Percentiles rank a stretch among this genome's conserved stretches.
phyloP scores from a whole-genome alignment of 2,113 vertebrate genomes.

The Arenaria interpres region DNA sequence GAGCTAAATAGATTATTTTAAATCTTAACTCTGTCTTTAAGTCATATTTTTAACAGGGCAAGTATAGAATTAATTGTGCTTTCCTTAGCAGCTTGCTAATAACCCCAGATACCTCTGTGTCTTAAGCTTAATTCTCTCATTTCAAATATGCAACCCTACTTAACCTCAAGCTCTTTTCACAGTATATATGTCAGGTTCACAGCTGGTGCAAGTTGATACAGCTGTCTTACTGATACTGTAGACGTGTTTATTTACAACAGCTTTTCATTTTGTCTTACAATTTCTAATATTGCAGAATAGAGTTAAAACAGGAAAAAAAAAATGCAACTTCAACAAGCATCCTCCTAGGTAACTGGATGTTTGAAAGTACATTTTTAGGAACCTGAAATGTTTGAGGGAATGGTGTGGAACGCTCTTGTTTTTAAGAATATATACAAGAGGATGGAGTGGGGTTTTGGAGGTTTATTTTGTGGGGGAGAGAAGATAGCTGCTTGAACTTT shows the following conservation, averaged over 20 bases:
- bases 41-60: neutral
- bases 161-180: neutral
- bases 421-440: neutral
- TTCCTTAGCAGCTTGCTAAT: neutral
- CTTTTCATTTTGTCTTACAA: neutral
- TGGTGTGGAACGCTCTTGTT: neutral
- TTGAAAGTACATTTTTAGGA: neutral
- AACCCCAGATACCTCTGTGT: neutral
- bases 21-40: neutral
- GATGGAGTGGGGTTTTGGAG: neutral
- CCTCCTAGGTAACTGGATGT: neutral
- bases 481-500: conserved; percentile 59
- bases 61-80: neutral
- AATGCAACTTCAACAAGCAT: neutral
- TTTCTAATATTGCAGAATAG: neutral
- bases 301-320: neutral
- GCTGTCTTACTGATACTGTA: neutral
- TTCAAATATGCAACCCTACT: neutral
- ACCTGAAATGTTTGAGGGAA: neutral
- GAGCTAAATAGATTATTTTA: neutral
- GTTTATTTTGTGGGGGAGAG: neutral
- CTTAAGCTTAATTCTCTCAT: neutral
- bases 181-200: neutral
- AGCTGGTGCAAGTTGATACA: neutral
- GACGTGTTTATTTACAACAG: neutral